Evolutionary conservation across 2,888 invertebrate genomes (phyloP), one percentile per base, ranked within the genome.

Genomic region (Scaeva pyrastri): DNA sequence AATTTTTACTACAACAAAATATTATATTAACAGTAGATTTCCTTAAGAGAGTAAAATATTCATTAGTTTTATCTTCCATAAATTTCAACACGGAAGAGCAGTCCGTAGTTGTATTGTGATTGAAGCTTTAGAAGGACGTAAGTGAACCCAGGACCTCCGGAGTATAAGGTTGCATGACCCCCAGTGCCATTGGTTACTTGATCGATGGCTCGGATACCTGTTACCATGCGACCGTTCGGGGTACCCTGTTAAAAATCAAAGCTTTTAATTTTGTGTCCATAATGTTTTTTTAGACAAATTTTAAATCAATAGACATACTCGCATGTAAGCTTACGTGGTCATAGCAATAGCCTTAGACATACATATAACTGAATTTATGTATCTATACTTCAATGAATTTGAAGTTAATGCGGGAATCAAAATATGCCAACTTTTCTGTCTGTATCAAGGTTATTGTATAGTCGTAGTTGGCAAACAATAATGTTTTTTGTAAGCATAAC

Each of bases 101-200:
- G 82, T 60, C 91, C 91, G 48, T 91, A 91, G 83, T 90, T 91
- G 87, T 91, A 91, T 87, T 91, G 91, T 41, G 91, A 91, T 83
- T 91, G 91, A 39, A 91, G 88, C 87, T 91, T 91, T 79, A 91
- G 89, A 82, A 90, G 89, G n/a, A 91, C 91, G 88, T 90, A 91
- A 88, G 91, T 91, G 75, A 91, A 91, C 43, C 91, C 91, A n/a
- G 91, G 91, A 66, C 91, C 91, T 84, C 91, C 91, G 21, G 91
- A 91, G 78, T 90, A 91, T 48, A 91, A 90, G 26, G 91, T 91
- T 31, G 91, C 91, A 89, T 91, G 91, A 68, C 91, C 91, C 52
- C 91, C 91, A 23, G 91, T 91, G 62, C 91, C 91, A 86, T 91
- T 91, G 73, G 91, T 91, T 72, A 91, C 91, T 85, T 91, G 91